Conservation (phyloP, 1,140 invertebrate species). For the Drosophila oshimai region DNA sequence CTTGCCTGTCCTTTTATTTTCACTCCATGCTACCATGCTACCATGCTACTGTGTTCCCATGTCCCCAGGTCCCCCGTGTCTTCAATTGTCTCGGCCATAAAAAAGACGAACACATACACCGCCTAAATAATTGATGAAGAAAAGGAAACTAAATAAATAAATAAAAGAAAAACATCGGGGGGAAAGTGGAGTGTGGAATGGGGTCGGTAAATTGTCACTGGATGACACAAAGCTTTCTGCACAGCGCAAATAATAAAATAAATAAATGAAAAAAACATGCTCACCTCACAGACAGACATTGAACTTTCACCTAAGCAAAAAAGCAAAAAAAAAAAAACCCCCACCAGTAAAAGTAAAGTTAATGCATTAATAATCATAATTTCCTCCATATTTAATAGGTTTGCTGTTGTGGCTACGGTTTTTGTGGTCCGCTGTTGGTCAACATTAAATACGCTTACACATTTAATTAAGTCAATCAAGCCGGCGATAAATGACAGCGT, state of each 20-base stretch:
- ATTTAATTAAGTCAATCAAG: constrained; percentile 64
- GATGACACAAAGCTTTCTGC: constrained; percentile 77
- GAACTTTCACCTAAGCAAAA: constrained; percentile 39
- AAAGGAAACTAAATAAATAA: constrained; percentile 75
- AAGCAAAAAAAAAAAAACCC: neutral
- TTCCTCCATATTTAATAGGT: constrained; percentile 39
- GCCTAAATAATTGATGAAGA: constrained; percentile 68
- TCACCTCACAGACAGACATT: constrained; percentile 14
- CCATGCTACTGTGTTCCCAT: neutral
- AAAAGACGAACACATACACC: constrained; percentile 50
- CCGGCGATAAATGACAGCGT: constrained; percentile 49
- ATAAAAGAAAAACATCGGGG: constrained; percentile 55
- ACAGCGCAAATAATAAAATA: constrained; percentile 35
- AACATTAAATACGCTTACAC: constrained; percentile 66
- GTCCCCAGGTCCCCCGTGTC: neutral
- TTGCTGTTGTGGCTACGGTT: constrained; percentile 12
- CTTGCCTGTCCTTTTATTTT: neutral
- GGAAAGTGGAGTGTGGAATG: constrained; percentile 4
- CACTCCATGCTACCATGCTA: too few relatives aligned
- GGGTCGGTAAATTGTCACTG: constrained; percentile 68
- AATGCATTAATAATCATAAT: constrained; percentile 73
- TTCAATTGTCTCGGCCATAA: constrained; percentile 57
- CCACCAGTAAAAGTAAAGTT: constrained; percentile 41
- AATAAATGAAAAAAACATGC: constrained; percentile 26
- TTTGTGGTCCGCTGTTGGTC: constrained; percentile 27